phyloP scores from a whole-genome alignment of 2,797 vertebrate species.

The Neostethus bicornis region DNA sequence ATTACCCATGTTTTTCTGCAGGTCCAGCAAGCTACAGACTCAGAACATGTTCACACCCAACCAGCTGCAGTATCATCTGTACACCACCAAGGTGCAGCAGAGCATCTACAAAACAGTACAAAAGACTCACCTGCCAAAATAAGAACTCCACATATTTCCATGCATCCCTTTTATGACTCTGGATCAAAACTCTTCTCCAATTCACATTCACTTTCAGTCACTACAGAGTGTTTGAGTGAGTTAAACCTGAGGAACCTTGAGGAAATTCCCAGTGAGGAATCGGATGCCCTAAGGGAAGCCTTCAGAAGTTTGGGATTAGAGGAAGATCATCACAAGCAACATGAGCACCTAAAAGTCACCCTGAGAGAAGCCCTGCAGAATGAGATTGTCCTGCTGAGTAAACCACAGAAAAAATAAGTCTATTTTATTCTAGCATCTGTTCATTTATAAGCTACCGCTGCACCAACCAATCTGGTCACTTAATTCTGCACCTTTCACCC shows the following conservation, averaged over 20 bases:
- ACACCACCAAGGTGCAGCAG: constrained; percentile 56
- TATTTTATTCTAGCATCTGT: too few species aligned
- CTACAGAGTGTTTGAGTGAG: constrained; percentile 36
- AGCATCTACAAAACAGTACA: constrained; percentile 18
- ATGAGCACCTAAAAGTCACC: constrained; percentile 30
- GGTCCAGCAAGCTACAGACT: constrained; percentile 30
- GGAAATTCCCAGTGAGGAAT: constrained; percentile 52
- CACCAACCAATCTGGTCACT: too few species aligned
- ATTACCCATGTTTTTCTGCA: constrained; percentile 38
- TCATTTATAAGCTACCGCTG: too few species aligned
- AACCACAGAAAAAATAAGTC: too few species aligned
- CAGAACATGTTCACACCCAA: constrained; percentile 1
- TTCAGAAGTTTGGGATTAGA: constrained; percentile 52
- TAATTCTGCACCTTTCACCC: too few species aligned
- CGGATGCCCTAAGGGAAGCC: constrained; percentile 39
- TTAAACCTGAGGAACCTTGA: constrained; percentile 54
- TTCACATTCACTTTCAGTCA: constrained; percentile 23
- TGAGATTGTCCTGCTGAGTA: too few species aligned
- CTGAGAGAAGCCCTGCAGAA: constrained; percentile 15
- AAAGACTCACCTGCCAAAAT: constrained; percentile 27
- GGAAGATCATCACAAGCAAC: constrained; percentile 53
- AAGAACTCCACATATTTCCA: constrained; percentile 14
- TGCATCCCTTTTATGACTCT: constrained; percentile 30
- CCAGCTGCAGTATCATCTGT: constrained; percentile 26
- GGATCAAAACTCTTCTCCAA: constrained; percentile 1